A percentile compares a stretch with the other conserved stretches of the same genome.
phyloP scores from a whole-genome alignment of 2,888 invertebrate genomes.

The Ommatoiulus sabulosus region DNA sequence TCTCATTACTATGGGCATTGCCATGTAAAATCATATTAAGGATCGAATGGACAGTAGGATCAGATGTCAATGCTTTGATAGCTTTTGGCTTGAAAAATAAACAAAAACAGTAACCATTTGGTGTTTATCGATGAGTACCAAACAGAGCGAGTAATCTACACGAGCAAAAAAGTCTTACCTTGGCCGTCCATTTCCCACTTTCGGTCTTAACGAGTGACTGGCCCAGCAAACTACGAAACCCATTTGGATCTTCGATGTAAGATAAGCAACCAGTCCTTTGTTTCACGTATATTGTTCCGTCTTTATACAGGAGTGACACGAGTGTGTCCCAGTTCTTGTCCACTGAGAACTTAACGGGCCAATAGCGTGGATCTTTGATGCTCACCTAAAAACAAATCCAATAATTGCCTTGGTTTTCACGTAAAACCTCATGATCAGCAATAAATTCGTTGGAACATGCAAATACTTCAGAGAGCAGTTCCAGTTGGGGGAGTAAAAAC shows the following conservation, averaged over 20 bases:
- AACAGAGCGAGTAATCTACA: not conserved
- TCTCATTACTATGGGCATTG: not conserved
- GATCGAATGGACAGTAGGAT: slow-evolving; percentile 30
- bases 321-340: slow-evolving; percentile 73
- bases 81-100: slow-evolving; percentile 60
- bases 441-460: not conserved
- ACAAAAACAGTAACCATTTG: slow-evolving; percentile 28
- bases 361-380: slow-evolving; percentile 84
- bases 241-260: slow-evolving; percentile 85
- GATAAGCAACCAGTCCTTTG: slow-evolving; percentile 90
- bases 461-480: slow-evolving; percentile 77
- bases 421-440: not conserved
- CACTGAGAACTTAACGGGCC: slow-evolving; percentile 86
- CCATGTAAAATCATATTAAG: slow-evolving; percentile 50
- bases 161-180: slow-evolving; percentile 63
- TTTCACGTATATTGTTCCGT: slow-evolving; percentile 78
- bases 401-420: not conserved
- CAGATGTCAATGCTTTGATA: slow-evolving; percentile 60
- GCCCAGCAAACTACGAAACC: slow-evolving; percentile 81
- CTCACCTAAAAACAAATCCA: slow-evolving; percentile 61
- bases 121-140: not conserved
- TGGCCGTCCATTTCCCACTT: slow-evolving; percentile 76
- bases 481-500: slow-evolving; percentile 85
- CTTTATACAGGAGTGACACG: slow-evolving; percentile 62
- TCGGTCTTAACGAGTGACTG: slow-evolving; percentile 82